Percentiles rank a stretch among this genome's conserved stretches.
Conservation (phyloP, 2,113 vertebrate species). For the Gymnobelideus leadbeateri region DNA sequence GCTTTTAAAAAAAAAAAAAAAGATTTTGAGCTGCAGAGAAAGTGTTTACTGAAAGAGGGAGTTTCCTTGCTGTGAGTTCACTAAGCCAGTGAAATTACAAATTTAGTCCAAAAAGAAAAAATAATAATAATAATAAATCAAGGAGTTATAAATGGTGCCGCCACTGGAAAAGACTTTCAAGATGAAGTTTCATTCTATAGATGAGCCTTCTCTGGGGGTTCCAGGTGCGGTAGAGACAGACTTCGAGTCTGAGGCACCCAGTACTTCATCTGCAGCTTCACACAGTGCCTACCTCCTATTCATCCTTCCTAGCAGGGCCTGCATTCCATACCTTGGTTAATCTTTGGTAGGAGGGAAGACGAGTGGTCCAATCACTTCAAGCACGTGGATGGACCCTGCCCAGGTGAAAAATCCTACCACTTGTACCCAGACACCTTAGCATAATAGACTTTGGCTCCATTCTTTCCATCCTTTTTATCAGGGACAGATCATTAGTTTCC, state of each 20-base stretch:
- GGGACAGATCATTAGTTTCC: slow-evolving; percentile 75
- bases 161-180: background rate
- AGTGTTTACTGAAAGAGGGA: background rate
- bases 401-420: background rate
- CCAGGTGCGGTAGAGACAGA: background rate
- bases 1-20: no score
- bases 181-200: background rate
- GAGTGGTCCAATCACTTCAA: background rate
- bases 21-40: background rate
- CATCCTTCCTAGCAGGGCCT: background rate
- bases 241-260: background rate
- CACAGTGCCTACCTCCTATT: background rate
- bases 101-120: background rate
- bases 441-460: background rate
- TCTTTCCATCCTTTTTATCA: slow-evolving; percentile 61
- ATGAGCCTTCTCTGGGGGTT: background rate
- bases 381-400: background rate
- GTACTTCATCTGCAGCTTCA: background rate
- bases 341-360: background rate
- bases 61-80: background rate
- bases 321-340: background rate
- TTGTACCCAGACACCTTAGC: background rate
- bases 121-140: background rate
- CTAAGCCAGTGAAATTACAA: background rate
- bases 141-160: background rate